A percentile compares a stretch with the other conserved stretches of the same genome.
These are phyloP conservation scores for Meganola albula DNA, from an alignment of 2,888 invertebrate genomes.

Conservation along the genomic window DNA sequence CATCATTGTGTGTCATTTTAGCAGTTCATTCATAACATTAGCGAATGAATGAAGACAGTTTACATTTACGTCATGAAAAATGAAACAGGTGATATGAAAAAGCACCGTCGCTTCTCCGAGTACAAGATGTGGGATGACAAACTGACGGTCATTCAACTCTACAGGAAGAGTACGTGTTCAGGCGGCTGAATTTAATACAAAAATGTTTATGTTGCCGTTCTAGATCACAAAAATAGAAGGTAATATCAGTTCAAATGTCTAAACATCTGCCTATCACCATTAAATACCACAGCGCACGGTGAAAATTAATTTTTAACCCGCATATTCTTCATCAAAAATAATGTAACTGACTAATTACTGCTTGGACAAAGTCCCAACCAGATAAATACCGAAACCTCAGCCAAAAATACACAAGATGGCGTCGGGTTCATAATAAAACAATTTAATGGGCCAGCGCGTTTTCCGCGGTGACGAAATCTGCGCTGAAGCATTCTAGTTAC, in stretches of 20 bases:
- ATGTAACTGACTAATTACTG: slow-evolving; percentile 70
- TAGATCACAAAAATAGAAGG: slow-evolving; percentile 17
- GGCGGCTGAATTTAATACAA: slow-evolving; percentile 29
- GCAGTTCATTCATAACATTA: slow-evolving; percentile 60
- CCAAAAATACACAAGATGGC: slow-evolving; percentile 77
- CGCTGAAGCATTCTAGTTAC: slow-evolving; percentile 70
- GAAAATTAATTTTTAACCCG: slow-evolving; percentile 28
- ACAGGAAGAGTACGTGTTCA: slow-evolving; percentile 38
- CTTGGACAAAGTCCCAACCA: slow-evolving; percentile 74
- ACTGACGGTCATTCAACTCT: slow-evolving; percentile 55
- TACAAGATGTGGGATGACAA: slow-evolving; percentile 57
- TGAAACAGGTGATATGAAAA: slow-evolving; percentile 60
- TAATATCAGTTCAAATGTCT: slow-evolving; percentile 10
- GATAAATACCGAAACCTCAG: slow-evolving; percentile 75
- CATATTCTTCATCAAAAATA: slow-evolving; percentile 53
- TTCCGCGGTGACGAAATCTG: slow-evolving; percentile 76
- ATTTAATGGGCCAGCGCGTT: slow-evolving; percentile 78
- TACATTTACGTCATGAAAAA: slow-evolving; percentile 54
- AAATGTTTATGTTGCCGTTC: slow-evolving; percentile 27
- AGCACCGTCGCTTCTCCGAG: slow-evolving; percentile 37
- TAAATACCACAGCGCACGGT: slow-evolving; percentile 8
- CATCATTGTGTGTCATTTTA: slow-evolving; percentile 42
- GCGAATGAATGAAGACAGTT: slow-evolving; percentile 53
- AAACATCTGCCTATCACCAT: slow-evolving; percentile 14
- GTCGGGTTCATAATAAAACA: slow-evolving; percentile 77